Percentiles rank a stretch among this genome's conserved stretches.
phyloP scores from a whole-genome alignment of 2,888 invertebrate species.

The Cosmia pyralina region DNA sequence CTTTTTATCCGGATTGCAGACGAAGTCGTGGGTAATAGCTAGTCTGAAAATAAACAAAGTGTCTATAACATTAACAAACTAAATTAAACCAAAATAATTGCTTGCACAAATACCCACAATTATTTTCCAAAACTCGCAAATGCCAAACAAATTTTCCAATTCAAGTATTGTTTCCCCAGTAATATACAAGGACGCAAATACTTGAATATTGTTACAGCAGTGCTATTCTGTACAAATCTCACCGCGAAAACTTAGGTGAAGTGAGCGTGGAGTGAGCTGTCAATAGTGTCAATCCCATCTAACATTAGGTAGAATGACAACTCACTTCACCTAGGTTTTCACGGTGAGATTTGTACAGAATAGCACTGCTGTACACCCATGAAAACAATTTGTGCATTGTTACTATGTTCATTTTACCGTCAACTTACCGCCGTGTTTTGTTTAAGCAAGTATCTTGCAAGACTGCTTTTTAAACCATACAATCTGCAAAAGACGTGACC shows the following conservation, averaged over 20 bases:
- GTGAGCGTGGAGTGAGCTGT: too few species aligned
- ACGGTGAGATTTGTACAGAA: too few species aligned
- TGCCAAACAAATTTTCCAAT: neutral
- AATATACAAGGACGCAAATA: slow-evolving; percentile 9
- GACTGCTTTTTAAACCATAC: slow-evolving; percentile 15
- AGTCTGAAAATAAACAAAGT: neutral
- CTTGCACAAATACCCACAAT: neutral
- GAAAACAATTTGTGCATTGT: neutral
- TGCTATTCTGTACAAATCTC: too few species aligned
- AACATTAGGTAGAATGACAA: too few species aligned
- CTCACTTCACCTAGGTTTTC: too few species aligned
- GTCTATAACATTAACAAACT: neutral
- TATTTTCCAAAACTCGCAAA: neutral
- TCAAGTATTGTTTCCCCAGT: neutral
- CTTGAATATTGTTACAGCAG: slow-evolving; percentile 26
- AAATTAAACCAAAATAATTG: neutral
- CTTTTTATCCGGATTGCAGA: too few species aligned
- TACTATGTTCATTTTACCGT: slow-evolving; percentile 2
- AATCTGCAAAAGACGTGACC: slow-evolving; percentile 36
- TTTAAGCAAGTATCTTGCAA: slow-evolving; percentile 6
- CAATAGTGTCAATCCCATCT: too few species aligned
- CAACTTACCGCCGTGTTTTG: slow-evolving; percentile 10
- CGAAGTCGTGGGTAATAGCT: too few species aligned
- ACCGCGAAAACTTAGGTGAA: too few species aligned
- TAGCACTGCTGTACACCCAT: too few species aligned